Evolutionary conservation across 2,888 invertebrate species (phyloP), one percentile per base, ranked within the genome.

Genomic region (Agriopis leucophaearia): DNA sequence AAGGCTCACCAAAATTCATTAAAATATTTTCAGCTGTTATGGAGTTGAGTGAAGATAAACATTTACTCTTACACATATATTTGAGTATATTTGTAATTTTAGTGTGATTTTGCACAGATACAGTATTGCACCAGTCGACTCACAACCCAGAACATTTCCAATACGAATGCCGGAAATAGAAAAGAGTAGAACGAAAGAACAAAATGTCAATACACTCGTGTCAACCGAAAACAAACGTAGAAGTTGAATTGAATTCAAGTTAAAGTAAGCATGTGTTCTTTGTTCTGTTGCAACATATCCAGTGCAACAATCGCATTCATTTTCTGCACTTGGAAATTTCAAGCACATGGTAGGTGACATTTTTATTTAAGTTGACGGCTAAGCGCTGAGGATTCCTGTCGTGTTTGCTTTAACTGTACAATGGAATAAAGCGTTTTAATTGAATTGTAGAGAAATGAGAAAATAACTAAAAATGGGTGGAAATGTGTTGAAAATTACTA

Each of bases 301-400:
- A 57, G 75, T 73, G 69, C 73, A 78, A 86, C 84, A 86, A 85
- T 83, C 79, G 82, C 80, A 77, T 79, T 83, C 82, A 73, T 77
- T 81, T 81, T 80, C 81, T 83, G 81, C 80, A 87, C 78, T 80
- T 81, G 66, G 81, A 80, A 81, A 81, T 80, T 83, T 79, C 75
- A 78, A 81, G 78, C 75, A 77, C 76, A 70, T 81, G 77, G 71
- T 42, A 80, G 75, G 80, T 84, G 81, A 84, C 82, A 76, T 84
- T 83, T 79, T 84, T 76, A 76, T 68, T 68, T 56, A 64, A 54
- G 61, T 54, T 65, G 69, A 62, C 61, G 62, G 52, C 40, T 47
- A 36, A 40, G 54, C 45, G 54, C 57, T 60, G 16, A 48, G 68
- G 42, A 63, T 64, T 60, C 51, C 42, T 45, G 16, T 42, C 52